These are phyloP conservation scores for Margaritifera margaritifera DNA, from an alignment of 2,888 invertebrate species.

Conservation along the genomic window DNA sequence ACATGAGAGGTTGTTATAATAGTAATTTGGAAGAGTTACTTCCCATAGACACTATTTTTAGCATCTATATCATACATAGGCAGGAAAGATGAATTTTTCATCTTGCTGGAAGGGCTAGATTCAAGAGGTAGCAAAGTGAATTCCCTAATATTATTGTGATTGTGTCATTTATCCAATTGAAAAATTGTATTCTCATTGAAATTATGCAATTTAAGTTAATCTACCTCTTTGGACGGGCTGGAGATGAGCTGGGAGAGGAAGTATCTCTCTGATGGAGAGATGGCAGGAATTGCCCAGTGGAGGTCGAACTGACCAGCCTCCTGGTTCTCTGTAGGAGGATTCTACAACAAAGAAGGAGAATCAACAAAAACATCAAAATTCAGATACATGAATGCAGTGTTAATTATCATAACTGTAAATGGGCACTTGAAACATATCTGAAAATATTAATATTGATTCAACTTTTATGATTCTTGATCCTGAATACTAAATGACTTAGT, in stretches of 20 bases:
- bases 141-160: neutral
- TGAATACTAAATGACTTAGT: no score
- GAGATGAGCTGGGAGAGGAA: conserved; percentile 82
- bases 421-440: no score
- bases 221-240: conserved; percentile 82
- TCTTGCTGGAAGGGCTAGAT: no score
- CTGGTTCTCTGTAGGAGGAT: conserved; percentile 64
- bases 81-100: no score
- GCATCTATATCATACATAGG: neutral
- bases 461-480: no score
- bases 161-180: no score
- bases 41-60: no score
- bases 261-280: conserved; percentile 80
- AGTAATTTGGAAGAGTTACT: no score
- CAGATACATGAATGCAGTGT: no score
- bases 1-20: no score
- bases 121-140: neutral
- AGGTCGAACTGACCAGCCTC: conserved; percentile 63
- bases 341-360: conserved; percentile 42
- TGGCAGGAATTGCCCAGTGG: conserved; percentile 76
- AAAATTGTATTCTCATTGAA: neutral
- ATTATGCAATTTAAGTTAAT: conserved; percentile 20
- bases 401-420: no score
- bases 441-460: no score
- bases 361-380: neutral